A percentile compares a stretch with the other conserved stretches of the same genome.
Conservation (phyloP, 2,113 vertebrate genomes). For the Pandion haliaetus region DNA sequence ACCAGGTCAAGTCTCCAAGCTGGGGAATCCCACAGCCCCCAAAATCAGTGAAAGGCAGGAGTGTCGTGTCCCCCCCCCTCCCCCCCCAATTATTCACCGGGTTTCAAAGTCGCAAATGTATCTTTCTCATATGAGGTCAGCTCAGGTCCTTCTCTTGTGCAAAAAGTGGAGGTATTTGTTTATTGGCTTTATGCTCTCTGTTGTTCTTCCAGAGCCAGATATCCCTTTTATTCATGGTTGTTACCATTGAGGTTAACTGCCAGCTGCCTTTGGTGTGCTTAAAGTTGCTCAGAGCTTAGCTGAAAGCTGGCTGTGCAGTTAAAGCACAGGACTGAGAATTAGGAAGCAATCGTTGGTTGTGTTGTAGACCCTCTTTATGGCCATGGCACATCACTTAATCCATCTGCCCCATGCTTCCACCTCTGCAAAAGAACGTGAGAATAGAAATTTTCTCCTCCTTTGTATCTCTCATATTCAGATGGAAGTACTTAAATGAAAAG, state of each 20-base stretch:
- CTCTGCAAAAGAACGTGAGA: neutral
- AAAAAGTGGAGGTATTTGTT: neutral
- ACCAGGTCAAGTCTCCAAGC: neutral
- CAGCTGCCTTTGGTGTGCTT: neutral
- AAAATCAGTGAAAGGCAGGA: conserved; percentile 5
- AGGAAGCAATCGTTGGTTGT: neutral
- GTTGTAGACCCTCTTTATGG: neutral
- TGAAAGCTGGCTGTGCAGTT: neutral
- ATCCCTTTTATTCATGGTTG: neutral
- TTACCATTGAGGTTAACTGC: neutral
- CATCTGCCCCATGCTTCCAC: neutral
- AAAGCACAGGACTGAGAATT: neutral
- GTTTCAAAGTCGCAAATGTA: neutral
- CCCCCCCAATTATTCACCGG: neutral
- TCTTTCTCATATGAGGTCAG: neutral
- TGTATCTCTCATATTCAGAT: neutral
- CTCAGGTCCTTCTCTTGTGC: neutral
- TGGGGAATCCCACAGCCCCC: neutral
- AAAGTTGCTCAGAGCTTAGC: neutral
- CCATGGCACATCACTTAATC: neutral
- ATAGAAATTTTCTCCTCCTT: neutral
- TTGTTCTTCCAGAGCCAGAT: neutral
- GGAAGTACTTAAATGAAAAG: neutral
- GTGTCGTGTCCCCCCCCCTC: no score
- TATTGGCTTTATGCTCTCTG: neutral